Base-by-base conservation (phyloP, 2,113 vertebrate genomes). In the Pipa parva region DNA sequence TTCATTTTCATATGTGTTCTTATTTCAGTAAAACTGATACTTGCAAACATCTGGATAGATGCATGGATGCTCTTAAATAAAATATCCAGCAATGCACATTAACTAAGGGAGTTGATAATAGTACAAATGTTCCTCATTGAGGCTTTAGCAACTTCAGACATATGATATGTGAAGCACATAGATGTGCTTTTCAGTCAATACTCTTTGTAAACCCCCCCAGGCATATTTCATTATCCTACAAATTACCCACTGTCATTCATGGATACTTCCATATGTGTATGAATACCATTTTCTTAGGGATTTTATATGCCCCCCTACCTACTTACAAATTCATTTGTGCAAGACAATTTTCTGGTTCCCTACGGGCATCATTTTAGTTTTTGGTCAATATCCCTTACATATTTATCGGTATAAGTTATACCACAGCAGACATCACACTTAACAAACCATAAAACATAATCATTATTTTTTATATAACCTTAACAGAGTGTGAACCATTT, bases 141-240 rank as follows among this genome's bases (percentile, higher is more conserved):
- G 55, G 55, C 27, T 36, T 18, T 4, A 18, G 27, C 29, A 31
- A 18, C 26, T n/a, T 15, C 52, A n/a, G 27, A 31, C 52, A 31
- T 56, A 36, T 13, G 15, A 17, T 42, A 58, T 58, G 55, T 58
- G 29, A 21, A 21, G 11, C 37, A 26, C 55, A 33, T 22, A 12
- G 28, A 33, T 58, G 55, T 33, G 18, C 9, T 58, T 36, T 58
- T 58, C 31, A 58, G 29, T 58, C 55, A 58, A n/a, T 33, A 36
- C n/a, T 22, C n/a, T 36, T 58, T 26, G 28, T 57, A 36, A 57
- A 36, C 33, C 55, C 55, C 29, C 55, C 28, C 21, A 58, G 55
- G 55, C 55, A 58, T 58, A 58, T 58, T 58, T 58, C 55, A 58
- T 58, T 58, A 58, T 58, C 55, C 29, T 36, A 58, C 55, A 58